Percentiles rank a stretch among this genome's conserved stretches.
phyloP scores from a whole-genome alignment of 2,797 vertebrate species.

The Notolepis coatsorum region DNA sequence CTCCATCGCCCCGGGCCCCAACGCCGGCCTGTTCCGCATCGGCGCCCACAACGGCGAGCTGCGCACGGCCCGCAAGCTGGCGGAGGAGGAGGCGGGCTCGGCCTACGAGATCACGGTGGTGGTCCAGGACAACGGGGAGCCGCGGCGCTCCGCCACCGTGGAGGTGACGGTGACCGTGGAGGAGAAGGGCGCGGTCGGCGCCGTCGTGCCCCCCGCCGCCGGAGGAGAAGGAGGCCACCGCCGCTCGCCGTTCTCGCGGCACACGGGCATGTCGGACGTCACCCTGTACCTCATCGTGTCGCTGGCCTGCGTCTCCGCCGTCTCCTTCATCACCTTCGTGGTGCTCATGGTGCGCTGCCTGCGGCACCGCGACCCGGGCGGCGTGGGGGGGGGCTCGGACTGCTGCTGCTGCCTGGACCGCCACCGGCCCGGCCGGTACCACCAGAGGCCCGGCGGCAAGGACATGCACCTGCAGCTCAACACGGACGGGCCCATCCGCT shows the following conservation, averaged over 20 bases:
- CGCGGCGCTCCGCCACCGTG: conserved; percentile 85
- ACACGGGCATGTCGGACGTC: conserved; percentile 85
- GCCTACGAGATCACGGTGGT: conserved; percentile 86
- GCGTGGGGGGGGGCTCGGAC: conserved; percentile 63
- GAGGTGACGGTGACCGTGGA: conserved; percentile 87
- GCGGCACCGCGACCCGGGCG: conserved; percentile 68
- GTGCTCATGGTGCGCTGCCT: conserved; percentile 90
- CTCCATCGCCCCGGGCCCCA: conserved; percentile 85
- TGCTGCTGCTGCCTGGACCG: conserved; percentile 78
- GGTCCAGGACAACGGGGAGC: conserved; percentile 90
- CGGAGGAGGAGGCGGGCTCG: conserved; percentile 81
- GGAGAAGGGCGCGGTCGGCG: conserved; percentile 75
- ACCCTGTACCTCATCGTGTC: conserved; percentile 96
- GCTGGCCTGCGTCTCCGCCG: conserved; percentile 86
- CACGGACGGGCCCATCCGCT: conserved; percentile 94
- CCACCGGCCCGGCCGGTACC: conserved; percentile 86
- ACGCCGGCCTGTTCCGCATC: conserved; percentile 88
- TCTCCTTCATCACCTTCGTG: conserved; percentile 89
- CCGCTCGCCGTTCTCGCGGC: conserved; percentile 77
- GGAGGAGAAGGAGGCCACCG: too few species aligned
- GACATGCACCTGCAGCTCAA: conserved; percentile 91
- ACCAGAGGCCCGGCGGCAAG: conserved; percentile 88
- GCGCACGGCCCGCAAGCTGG: conserved; percentile 83
- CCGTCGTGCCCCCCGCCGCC: conserved; percentile 71
- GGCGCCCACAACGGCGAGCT: conserved; percentile 90